Evolutionary conservation across 2,888 invertebrate species (phyloP), one percentile per base, ranked within the genome.

Genomic region (Tineola bisselliella): DNA sequence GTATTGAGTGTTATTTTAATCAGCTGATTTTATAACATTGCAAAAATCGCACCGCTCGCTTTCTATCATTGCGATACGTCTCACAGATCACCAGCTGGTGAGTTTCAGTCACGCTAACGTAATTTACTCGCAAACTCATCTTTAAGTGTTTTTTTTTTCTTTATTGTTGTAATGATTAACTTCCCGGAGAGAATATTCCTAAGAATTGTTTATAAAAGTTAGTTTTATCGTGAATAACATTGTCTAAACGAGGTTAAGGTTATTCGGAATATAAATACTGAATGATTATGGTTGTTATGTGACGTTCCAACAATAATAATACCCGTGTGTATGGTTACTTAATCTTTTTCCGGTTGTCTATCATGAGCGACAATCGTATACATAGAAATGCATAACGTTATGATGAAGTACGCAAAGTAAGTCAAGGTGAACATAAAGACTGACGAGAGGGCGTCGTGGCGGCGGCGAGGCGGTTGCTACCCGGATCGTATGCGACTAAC

Each of bases 381-480:
- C 17, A 48, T 59, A 31, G 17, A 59, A 44, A 59, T 44, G 44
- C 59, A 44, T 19, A 59, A 44, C 19, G 38, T 15, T 30, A 58
- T 33, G 44, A 43, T 59, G 44, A n/a, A 44, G 59, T 44, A 74
- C 70, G 76, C 72, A 73, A 84, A 81, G 77, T 84, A 79, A 84
- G 84, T 84, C 84, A 86, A 86, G 84, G 84, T 83, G 80, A 83
- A 72, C 72, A 66, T 67, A 59, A 56, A n/a, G 44, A 12, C 44
- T 19, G 59, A 31, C 60, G 31, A 17, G 11, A 12, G 48, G 48
- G 52, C 60, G 59, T 44, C 59, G 43, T 25, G 59, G 18, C 59
- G n/a, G 59, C 44, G 44, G 25, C 44, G 11, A 8, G 4, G 70
- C 72, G 75, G 84, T 86, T 87, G 77, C 84, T 70, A 84, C 79